Conservation (phyloP, 2,888 invertebrate species). For the Leucophenga montana region DNA sequence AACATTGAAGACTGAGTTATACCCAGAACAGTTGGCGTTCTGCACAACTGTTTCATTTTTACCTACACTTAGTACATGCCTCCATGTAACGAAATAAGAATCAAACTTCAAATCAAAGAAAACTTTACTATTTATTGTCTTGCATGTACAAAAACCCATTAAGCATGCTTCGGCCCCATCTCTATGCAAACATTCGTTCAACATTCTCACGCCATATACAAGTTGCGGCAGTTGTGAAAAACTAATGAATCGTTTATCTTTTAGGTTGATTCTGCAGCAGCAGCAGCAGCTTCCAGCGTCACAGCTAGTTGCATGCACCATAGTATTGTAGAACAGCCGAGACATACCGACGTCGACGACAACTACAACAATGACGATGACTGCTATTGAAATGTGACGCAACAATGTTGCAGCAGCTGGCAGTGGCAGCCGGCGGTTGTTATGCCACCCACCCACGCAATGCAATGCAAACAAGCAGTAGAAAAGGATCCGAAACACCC, state of each 20-base stretch:
- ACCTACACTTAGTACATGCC: not conserved
- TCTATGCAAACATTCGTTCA: slow-evolving; percentile 36
- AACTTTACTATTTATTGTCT: slow-evolving; percentile 41
- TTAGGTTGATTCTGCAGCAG: slow-evolving; percentile 48
- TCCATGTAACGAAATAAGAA: slow-evolving; percentile 27
- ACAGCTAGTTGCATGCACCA: slow-evolving; percentile 13
- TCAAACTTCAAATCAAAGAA: slow-evolving; percentile 43
- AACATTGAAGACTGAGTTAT: no score
- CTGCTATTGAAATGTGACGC: slow-evolving; percentile 32
- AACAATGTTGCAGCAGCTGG: slow-evolving; percentile 21
- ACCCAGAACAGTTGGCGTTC: not conserved
- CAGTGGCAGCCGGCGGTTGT: not conserved
- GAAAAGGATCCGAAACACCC: not conserved
- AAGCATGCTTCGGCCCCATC: slow-evolving; percentile 21
- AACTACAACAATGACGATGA: slow-evolving; percentile 7
- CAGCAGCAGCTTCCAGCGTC: no score
- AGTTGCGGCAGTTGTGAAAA: slow-evolving; percentile 37
- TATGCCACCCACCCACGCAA: slow-evolving; percentile 18
- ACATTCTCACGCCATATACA: slow-evolving; percentile 18
- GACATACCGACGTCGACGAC: not conserved
- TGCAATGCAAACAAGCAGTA: no score
- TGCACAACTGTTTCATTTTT: slow-evolving; percentile 16
- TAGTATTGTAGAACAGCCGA: not conserved
- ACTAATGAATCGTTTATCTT: slow-evolving; percentile 69
- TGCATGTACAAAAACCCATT: slow-evolving; percentile 26